Evolutionary conservation across 2,888 invertebrate species (phyloP).

Genomic region (Eilema griseolum): DNA sequence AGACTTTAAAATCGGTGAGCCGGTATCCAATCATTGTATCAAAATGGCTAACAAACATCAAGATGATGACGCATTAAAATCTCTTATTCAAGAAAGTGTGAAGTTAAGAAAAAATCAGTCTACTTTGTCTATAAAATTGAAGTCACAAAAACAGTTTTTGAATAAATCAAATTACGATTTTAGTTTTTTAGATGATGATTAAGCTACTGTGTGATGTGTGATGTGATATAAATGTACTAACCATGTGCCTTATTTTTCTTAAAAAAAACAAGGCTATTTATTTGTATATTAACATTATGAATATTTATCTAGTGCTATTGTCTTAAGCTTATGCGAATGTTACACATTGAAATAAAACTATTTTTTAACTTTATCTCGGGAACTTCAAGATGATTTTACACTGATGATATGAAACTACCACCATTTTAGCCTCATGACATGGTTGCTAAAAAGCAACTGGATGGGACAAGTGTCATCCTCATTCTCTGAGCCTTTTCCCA

Average conservation of each 20-base stretch:
- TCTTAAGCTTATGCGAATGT: neutral
- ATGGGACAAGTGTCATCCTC: too few relatives aligned
- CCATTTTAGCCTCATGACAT: neutral
- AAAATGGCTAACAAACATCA: conserved; percentile 60
- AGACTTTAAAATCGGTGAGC: conserved; percentile 81
- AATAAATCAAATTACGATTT: conserved; percentile 72
- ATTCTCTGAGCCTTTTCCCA: too few relatives aligned
- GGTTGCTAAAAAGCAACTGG: too few relatives aligned
- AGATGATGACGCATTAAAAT: conserved; percentile 70
- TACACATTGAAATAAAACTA: neutral
- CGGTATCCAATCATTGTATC: conserved; percentile 72
- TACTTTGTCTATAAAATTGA: conserved; percentile 69
- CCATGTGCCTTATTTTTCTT: conserved; percentile 39
- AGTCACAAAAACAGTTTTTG: conserved; percentile 70
- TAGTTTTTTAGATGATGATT: conserved; percentile 71
- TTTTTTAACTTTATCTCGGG: neutral
- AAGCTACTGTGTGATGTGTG: conserved; percentile 22
- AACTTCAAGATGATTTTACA: neutral
- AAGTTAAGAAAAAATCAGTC: conserved; percentile 72
- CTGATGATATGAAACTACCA: neutral
- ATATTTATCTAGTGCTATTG: neutral
- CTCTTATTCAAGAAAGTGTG: conserved; percentile 79
- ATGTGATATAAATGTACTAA: conserved; percentile 11
- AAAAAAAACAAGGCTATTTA: neutral
- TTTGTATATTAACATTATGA: neutral